phyloP scores from a whole-genome alignment of 2,888 invertebrate species.

The Drosophila mettleri region DNA sequence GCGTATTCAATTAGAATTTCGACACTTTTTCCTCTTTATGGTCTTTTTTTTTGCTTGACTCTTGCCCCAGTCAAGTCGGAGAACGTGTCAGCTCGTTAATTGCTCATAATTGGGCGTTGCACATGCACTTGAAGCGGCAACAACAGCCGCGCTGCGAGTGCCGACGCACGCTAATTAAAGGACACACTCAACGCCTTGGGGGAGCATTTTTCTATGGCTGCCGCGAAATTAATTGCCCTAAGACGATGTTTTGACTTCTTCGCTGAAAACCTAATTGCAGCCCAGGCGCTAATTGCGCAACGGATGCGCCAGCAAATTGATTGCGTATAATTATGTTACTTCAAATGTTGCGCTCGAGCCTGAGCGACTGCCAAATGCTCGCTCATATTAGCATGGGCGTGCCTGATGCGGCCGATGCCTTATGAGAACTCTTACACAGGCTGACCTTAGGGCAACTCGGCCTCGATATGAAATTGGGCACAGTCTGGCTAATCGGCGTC shows the following conservation, averaged over 20 bases:
- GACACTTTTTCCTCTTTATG: not conserved
- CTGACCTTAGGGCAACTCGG: too few relatives aligned
- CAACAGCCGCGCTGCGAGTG: conserved; percentile 8
- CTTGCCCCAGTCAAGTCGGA: too few relatives aligned
- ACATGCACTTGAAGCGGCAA: conserved; percentile 38
- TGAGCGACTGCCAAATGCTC: not conserved
- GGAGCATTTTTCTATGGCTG: conserved; percentile 28
- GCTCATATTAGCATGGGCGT: too few relatives aligned
- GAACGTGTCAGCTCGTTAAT: conserved; percentile 52
- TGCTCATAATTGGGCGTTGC: conserved; percentile 62
- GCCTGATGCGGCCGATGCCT: too few relatives aligned
- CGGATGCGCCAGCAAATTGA: conserved; percentile 53
- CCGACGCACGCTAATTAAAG: conserved; percentile 70
- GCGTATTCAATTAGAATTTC: conserved; percentile 35
- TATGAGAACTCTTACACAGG: too few relatives aligned
- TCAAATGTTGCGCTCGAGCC: conserved; percentile 1
- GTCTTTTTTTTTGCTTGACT: too few relatives aligned
- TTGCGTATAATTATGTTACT: conserved; percentile 50
- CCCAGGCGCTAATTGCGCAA: conserved; percentile 51
- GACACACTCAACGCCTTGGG: conserved; percentile 52
- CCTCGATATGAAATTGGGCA: too few relatives aligned
- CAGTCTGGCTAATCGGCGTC: too few relatives aligned
- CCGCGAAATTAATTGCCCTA: conserved; percentile 67
- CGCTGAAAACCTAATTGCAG: conserved; percentile 45
- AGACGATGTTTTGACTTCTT: conserved; percentile 57